Base-by-base conservation (phyloP, 2,888 invertebrate species). In the Archips xylosteana region DNA sequence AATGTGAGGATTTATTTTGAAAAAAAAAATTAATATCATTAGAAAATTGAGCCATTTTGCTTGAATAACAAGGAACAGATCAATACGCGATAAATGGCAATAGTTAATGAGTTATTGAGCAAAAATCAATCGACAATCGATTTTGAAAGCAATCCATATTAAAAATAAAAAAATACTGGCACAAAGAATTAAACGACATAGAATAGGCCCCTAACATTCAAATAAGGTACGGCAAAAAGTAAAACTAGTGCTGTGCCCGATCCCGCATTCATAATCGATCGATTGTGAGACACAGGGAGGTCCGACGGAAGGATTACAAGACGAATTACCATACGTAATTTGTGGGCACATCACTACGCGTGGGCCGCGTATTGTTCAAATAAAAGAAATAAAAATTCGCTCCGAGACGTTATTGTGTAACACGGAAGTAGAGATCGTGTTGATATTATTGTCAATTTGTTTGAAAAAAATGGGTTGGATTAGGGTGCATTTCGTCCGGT, bases 251-350 rank as follows among this genome's bases (percentile, higher is more conserved):
- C 81, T 80, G 84, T 77, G 83, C 77, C 78, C 79, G 76, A 79
- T 75, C 75, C 63, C 83, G 87, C 84, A 88, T 90, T 87, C 82
- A 87, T 88, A 89, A 88, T 89, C 89, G 86, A 91, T 90, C 88
- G 89, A 89, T 87, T 89, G 87, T 87, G 78, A 76, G 85, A 85
- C 85, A 85, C 85, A 82, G 87, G 90, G 92, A 90, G 91, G 94
- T 92, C 92, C 88, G 87, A 88, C 91, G 89, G 90, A 92, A 92
- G 92, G 91, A 92, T 92, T 90, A 89, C 91, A 88, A 86, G 83
- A 79, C 80, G 86, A 88, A 94, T 94, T 94, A 91, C 83, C 94
- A 94, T 94, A 92, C 90, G 89, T 93, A 92, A 94, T 93, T 90
- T 87, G 89, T 88, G 89, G 88, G 85, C 85, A 88, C 88, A 90